Percentiles rank a stretch among this genome's conserved stretches.
Conservation (phyloP, 2,888 invertebrate genomes). For the Oxycera nigricornis region DNA sequence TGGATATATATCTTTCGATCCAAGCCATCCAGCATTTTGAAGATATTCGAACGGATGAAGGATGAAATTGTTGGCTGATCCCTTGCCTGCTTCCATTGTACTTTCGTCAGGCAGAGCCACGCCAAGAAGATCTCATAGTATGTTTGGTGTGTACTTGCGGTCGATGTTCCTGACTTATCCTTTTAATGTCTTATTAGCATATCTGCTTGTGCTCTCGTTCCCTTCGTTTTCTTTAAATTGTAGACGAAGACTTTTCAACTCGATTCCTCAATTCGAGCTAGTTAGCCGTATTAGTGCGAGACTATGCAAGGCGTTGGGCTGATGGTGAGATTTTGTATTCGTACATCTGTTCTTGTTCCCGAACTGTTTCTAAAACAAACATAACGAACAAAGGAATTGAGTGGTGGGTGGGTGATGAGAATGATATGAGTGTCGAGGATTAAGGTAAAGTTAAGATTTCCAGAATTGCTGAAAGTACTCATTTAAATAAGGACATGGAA, state of each 20-base stretch:
- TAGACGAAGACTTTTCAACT: slow-evolving; percentile 15
- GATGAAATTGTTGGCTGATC: slow-evolving; percentile 14
- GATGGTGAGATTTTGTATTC: neutral
- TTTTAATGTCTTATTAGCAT: slow-evolving; percentile 43
- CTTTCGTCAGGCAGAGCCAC: neutral
- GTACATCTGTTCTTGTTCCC: neutral
- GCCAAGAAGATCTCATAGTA: neutral
- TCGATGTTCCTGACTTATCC: slow-evolving; percentile 36
- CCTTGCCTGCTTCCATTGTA: neutral
- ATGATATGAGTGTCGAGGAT: neutral
- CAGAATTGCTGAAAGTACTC: no score
- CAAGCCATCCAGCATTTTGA: slow-evolving; percentile 2
- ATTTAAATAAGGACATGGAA: no score
- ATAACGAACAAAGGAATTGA: neutral
- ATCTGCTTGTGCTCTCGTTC: neutral
- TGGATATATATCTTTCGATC: neutral
- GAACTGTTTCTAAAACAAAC: neutral
- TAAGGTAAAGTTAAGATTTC: no score
- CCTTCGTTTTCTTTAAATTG: slow-evolving; percentile 11
- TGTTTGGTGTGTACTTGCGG: slow-evolving; percentile 38
- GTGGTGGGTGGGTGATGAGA: neutral
- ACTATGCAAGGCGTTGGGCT: neutral
- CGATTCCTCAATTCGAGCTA: slow-evolving; percentile 10
- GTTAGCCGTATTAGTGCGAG: neutral
- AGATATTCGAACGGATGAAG: slow-evolving; percentile 1